Percentiles rank a stretch among this genome's conserved stretches.
Evolutionary conservation across 2,888 invertebrate genomes (phyloP).

Genomic region (Agrochola macilenta): DNA sequence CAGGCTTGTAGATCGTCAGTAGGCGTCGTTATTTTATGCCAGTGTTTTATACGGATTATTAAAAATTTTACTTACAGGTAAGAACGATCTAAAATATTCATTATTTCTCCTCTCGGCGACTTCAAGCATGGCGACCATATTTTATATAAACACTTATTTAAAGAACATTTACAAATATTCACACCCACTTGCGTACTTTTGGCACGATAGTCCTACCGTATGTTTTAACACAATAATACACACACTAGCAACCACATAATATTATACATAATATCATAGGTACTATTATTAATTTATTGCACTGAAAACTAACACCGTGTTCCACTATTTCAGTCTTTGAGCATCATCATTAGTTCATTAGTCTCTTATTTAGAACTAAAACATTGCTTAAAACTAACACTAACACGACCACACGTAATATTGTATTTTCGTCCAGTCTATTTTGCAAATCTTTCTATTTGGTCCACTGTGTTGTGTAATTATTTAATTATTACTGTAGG

Average conservation of each 20-base stretch:
- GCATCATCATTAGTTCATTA: constrained; percentile 46
- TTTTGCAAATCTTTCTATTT: constrained; percentile 26
- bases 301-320: constrained; percentile 50
- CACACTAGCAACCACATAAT: constrained; percentile 38
- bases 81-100: constrained; percentile 85
- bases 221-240: constrained; percentile 66
- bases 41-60: neutral
- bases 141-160: constrained; percentile 76
- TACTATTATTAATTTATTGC: constrained; percentile 57
- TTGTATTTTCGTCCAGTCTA: constrained; percentile 52
- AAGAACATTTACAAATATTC: constrained; percentile 76
- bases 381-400: constrained; percentile 39
- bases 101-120: constrained; percentile 81
- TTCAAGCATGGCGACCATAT: constrained; percentile 82
- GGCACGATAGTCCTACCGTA: constrained; percentile 70
- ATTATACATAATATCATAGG: constrained; percentile 42
- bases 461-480: neutral
- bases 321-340: constrained; percentile 51
- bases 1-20: neutral
- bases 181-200: constrained; percentile 76
- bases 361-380: constrained; percentile 46
- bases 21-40: neutral
- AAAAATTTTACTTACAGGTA: constrained; percentile 83
- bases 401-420: constrained; percentile 59
- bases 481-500: constrained; percentile 11